These are phyloP conservation scores for Paratilapia polleni DNA, from an alignment of 2,113 vertebrate genomes.

Conservation along the genomic window DNA sequence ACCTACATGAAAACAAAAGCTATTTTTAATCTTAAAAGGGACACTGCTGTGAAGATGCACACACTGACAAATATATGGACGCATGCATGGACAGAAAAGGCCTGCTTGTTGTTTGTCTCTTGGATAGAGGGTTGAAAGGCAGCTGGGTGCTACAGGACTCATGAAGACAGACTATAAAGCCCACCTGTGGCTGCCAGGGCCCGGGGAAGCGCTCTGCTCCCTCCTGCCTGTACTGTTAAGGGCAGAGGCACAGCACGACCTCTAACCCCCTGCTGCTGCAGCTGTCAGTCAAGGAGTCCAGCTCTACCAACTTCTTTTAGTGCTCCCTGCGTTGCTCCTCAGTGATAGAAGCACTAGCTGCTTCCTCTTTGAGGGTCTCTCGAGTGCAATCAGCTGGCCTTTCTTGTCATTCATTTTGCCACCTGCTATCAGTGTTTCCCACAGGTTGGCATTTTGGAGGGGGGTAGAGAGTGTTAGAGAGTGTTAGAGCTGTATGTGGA, in stretches of 20 bases:
- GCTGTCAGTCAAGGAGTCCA: constrained; percentile 63
- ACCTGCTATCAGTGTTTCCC: constrained; percentile 27
- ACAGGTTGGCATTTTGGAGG: constrained; percentile 32
- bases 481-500: not conserved
- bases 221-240: constrained; percentile 63
- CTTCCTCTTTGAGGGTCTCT: constrained; percentile 21
- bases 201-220: constrained; percentile 32
- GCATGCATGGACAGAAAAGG: not conserved
- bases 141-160: constrained; percentile 25
- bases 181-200: constrained; percentile 50
- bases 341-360: constrained; percentile 1
- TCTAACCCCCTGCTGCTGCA: constrained; percentile 32
- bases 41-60: not conserved
- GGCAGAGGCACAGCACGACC: constrained; percentile 70
- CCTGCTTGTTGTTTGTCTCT: constrained; percentile 19
- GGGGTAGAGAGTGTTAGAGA: not conserved
- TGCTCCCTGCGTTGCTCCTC: constrained; percentile 4
- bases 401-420: constrained; percentile 23
- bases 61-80: constrained; percentile 2
- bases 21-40: not conserved
- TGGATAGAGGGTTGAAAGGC: not conserved
- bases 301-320: not conserved
- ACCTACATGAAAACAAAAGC: not conserved
- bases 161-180: constrained; percentile 53
- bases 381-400: constrained; percentile 12